Percentiles rank a stretch among this genome's conserved stretches.
Evolutionary conservation across 2,888 invertebrate genomes (phyloP).

Genomic region (Pardosa pseudoannulata): DNA sequence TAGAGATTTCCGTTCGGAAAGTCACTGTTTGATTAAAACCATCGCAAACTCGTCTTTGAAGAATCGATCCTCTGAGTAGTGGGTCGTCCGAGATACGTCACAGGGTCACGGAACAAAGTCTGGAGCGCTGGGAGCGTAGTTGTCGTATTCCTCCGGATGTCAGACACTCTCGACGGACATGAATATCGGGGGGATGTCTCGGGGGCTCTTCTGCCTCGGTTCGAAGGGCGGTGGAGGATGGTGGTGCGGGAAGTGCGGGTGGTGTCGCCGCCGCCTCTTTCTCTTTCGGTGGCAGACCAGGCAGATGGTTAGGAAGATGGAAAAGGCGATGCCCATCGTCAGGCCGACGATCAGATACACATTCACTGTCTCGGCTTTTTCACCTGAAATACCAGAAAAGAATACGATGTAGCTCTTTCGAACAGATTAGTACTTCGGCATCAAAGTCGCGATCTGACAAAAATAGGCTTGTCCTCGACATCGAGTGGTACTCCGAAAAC

Average conservation of each 20-base stretch:
- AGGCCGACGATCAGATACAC: constrained; percentile 81
- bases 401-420: background rate
- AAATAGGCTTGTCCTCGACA: background rate
- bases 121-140: background rate
- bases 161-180: constrained; percentile 70
- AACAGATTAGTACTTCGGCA: too few species aligned
- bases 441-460: background rate
- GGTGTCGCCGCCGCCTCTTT: constrained; percentile 74
- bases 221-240: constrained; percentile 65
- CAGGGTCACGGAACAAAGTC: background rate
- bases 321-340: constrained; percentile 79
- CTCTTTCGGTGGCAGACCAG: constrained; percentile 80
- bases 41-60: background rate
- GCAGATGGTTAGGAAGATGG: constrained; percentile 79
- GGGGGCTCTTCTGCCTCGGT: constrained; percentile 49
- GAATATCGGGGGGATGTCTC: constrained; percentile 60
- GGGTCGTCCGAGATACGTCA: too few species aligned
- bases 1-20: too few species aligned
- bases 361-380: constrained; percentile 77
- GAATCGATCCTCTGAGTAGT: background rate
- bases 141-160: constrained; percentile 44
- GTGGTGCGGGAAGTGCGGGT: constrained; percentile 26
- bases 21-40: too few species aligned
- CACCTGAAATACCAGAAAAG: constrained; percentile 38
- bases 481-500: too few species aligned